phyloP scores from a whole-genome alignment of 2,797 vertebrate species.

The Enteromius anoplus region DNA sequence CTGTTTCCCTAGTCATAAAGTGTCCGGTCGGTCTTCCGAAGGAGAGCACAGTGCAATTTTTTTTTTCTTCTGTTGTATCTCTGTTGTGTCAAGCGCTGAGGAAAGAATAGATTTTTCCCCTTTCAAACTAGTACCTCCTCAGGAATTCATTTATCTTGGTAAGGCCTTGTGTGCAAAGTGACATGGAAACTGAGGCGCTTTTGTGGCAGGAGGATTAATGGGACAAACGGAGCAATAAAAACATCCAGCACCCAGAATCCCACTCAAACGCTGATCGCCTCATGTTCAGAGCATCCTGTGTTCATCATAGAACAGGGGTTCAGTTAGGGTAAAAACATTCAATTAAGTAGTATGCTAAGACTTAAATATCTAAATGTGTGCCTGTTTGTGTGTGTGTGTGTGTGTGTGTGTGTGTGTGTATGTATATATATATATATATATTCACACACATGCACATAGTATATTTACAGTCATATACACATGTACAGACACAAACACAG shows the following conservation, averaged over 20 bases:
- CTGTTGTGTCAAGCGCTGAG: slow-evolving; percentile 70
- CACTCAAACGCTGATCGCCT: slow-evolving; percentile 65
- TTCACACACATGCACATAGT: neutral
- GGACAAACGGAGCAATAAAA: slow-evolving; percentile 76
- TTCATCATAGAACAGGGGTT: neutral
- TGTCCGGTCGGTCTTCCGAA: slow-evolving; percentile 62
- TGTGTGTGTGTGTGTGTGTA: neutral
- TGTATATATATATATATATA: neutral
- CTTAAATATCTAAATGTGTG: neutral
- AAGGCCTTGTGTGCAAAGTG: slow-evolving; percentile 77
- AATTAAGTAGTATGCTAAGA: neutral
- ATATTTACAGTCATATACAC: neutral
- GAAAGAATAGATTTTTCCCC: slow-evolving; percentile 64
- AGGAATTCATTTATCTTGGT: slow-evolving; percentile 80
- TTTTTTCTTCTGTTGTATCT: slow-evolving; percentile 67
- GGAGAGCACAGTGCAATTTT: slow-evolving; percentile 64
- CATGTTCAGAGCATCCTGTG: slow-evolving; percentile 63
- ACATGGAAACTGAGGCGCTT: slow-evolving; percentile 70
- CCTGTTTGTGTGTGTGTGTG: neutral
- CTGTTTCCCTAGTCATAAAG: slow-evolving; percentile 60
- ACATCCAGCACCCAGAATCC: slow-evolving; percentile 67
- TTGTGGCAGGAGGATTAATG: slow-evolving; percentile 75
- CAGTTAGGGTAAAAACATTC: neutral
- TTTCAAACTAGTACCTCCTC: slow-evolving; percentile 70
- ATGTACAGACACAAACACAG: too few relatives aligned